phyloP scores from a whole-genome alignment of 2,797 vertebrate species.

The Acanthurus tractus region DNA sequence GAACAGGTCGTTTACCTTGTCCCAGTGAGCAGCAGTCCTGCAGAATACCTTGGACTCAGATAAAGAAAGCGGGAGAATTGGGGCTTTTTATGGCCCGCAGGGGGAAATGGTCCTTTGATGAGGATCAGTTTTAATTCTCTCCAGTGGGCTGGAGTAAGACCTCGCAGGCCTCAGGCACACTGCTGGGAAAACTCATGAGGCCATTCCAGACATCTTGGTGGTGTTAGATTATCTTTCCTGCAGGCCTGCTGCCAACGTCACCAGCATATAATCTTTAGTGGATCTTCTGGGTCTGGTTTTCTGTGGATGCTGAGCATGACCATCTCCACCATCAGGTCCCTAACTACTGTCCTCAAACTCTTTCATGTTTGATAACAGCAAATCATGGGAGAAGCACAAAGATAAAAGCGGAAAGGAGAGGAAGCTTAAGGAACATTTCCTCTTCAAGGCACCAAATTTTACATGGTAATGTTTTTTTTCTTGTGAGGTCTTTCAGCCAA shows the following conservation, averaged over 20 bases:
- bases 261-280: constrained; percentile 51
- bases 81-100: constrained; percentile 48
- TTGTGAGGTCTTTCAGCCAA: constrained; percentile 6
- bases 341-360: constrained; percentile 43
- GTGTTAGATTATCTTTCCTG: constrained; percentile 71
- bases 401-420: constrained; percentile 11
- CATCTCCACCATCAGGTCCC: constrained; percentile 29
- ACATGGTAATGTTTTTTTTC: constrained; percentile 32
- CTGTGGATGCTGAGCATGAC: constrained; percentile 40
- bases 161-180: constrained; percentile 38
- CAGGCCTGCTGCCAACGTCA: constrained; percentile 58
- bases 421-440: constrained; percentile 22
- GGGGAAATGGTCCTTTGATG: constrained; percentile 70
- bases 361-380: constrained; percentile 48
- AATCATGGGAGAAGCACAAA: constrained; percentile 13
- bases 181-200: constrained; percentile 63
- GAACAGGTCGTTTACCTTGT: constrained; percentile 40
- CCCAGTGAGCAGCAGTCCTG: constrained; percentile 22
- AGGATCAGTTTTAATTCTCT: constrained; percentile 69
- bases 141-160: constrained; percentile 51
- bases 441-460: constrained; percentile 19
- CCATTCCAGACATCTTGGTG: constrained; percentile 75
- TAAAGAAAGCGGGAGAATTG: constrained; percentile 49
- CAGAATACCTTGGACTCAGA: constrained; percentile 57
- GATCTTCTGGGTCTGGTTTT: constrained; percentile 53